Evolutionary conservation across 2,888 invertebrate species (phyloP).

Genomic region (Sminthurides aquaticus): DNA sequence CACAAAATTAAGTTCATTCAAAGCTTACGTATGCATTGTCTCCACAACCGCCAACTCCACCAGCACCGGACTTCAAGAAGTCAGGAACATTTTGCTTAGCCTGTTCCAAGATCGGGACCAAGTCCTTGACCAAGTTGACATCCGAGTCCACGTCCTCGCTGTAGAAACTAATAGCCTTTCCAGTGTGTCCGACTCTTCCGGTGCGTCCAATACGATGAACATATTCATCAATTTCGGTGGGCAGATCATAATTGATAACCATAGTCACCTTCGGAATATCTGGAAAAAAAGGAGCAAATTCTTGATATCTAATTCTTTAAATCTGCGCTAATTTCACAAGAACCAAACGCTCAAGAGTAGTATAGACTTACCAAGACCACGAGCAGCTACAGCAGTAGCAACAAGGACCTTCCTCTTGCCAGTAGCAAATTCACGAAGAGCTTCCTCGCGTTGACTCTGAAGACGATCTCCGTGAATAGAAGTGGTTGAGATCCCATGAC

Average conservation of each 20-base stretch:
- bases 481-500: constrained; percentile 52
- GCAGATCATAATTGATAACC: constrained; percentile 52
- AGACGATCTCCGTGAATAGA: constrained; percentile 54
- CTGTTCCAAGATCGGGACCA: constrained; percentile 66
- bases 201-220: constrained; percentile 53
- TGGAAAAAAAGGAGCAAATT: too few relatives aligned
- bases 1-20: too few relatives aligned
- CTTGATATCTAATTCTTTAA: too few relatives aligned
- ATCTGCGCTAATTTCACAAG: too few relatives aligned
- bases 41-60: constrained; percentile 49
- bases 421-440: constrained; percentile 68
- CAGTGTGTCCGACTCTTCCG: constrained; percentile 50
- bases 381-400: constrained; percentile 88
- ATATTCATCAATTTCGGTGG: constrained; percentile 49
- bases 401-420: constrained; percentile 74
- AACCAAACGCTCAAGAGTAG: too few relatives aligned
- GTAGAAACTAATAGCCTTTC: constrained; percentile 53
- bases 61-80: constrained; percentile 54
- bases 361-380: constrained; percentile 73
- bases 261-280: constrained; percentile 73
- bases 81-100: constrained; percentile 73
- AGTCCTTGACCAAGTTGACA: constrained; percentile 54
- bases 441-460: constrained; percentile 60
- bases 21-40: too few relatives aligned
- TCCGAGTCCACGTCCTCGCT: constrained; percentile 55